These are phyloP conservation scores for Nezara viridula DNA, from an alignment of 2,888 invertebrate genomes.

Conservation along the genomic window DNA sequence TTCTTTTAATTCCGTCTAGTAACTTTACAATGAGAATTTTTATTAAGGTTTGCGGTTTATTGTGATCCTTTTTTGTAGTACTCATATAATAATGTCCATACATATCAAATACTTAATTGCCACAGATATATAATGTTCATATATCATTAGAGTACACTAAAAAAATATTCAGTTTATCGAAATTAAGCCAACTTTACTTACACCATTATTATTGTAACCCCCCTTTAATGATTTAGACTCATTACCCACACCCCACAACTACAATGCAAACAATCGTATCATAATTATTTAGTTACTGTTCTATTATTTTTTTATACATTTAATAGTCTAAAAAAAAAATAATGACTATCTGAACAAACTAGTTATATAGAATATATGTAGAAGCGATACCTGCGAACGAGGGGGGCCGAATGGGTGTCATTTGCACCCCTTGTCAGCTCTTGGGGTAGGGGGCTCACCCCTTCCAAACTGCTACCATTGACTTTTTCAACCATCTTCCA, in stretches of 20 bases:
- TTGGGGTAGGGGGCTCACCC: neutral
- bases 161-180: too few species aligned
- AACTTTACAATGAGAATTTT: too few species aligned
- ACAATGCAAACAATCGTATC: neutral
- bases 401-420: conserved; percentile 12
- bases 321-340: conserved; percentile 1
- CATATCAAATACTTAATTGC: too few species aligned
- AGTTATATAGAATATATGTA: neutral
- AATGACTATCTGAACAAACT: neutral
- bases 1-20: too few species aligned
- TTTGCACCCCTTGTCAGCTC: conserved; percentile 24
- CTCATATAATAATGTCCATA: too few species aligned
- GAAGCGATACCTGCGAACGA: neutral
- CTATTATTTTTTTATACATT: neutral
- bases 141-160: too few species aligned
- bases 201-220: too few species aligned
- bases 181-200: too few species aligned
- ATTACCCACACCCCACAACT: neutral
- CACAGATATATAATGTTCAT: too few species aligned
- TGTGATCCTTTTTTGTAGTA: too few species aligned
- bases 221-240: too few species aligned
- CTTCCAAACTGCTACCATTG: neutral
- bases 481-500: conserved; percentile 33
- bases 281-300: neutral
- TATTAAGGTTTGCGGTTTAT: too few species aligned